These are phyloP conservation scores for Ptychoptera albimana DNA, from an alignment of 2,888 invertebrate genomes.

Conservation along the genomic window DNA sequence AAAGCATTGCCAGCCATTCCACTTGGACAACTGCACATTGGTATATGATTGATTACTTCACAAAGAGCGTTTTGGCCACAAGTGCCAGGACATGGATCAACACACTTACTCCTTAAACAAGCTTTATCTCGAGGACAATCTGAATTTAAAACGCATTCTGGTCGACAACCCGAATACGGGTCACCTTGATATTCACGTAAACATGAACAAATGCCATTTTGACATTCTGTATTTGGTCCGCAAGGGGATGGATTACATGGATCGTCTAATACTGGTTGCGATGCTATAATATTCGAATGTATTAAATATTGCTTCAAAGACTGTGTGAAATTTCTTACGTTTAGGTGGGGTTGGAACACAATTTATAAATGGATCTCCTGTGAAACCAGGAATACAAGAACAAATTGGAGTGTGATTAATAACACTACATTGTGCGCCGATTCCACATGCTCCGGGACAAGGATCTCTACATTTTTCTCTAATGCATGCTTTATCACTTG, in stretches of 20 bases:
- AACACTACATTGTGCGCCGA: conserved; percentile 44
- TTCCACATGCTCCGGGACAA: conserved; percentile 62
- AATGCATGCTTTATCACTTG: conserved; percentile 58
- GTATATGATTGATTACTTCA: conserved; percentile 56
- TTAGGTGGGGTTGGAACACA: conserved; percentile 35
- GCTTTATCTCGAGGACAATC: conserved; percentile 55
- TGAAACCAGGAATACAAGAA: conserved; percentile 48
- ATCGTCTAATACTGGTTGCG: no score
- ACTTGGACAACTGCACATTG: conserved; percentile 57
- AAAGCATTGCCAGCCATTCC: conserved; percentile 59
- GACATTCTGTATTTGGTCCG: conserved; percentile 31
- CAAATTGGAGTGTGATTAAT: conserved; percentile 62
- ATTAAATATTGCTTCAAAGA: no score
- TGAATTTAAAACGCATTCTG: conserved; percentile 56
- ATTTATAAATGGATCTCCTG: conserved; percentile 57
- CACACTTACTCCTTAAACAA: conserved; percentile 52
- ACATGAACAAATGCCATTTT: conserved; percentile 47
- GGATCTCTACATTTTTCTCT: conserved; percentile 62
- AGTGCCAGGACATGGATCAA: conserved; percentile 58
- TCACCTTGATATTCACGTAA: conserved; percentile 47
- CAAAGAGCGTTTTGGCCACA: conserved; percentile 61
- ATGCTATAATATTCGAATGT: no score
- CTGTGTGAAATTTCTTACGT: conserved; percentile 16
- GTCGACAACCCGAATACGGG: conserved; percentile 49
- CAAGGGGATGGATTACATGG: conserved; percentile 36